phyloP scores from a whole-genome alignment of 1,140 invertebrate species.

The Trichonephila clavata region DNA sequence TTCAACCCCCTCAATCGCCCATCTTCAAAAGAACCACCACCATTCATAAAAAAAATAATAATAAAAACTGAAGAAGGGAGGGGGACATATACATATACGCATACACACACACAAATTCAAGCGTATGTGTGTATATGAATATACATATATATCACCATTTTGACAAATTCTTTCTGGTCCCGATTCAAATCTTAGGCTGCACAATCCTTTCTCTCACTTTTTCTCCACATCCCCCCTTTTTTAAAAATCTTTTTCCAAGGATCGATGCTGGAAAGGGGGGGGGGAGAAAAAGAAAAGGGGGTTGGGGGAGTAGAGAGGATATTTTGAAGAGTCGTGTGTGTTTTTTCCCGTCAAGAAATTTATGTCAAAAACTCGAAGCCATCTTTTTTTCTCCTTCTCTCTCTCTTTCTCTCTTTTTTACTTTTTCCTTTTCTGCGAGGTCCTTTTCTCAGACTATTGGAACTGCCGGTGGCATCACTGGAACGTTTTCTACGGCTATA shows the following conservation, averaged over 20 bases:
- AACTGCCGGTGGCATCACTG: constrained; percentile 9
- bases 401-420: constrained; percentile 2
- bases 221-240: neutral
- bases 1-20: constrained; percentile 33
- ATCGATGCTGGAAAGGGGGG: constrained; percentile 18
- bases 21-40: constrained; percentile 24
- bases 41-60: neutral
- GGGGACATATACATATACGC: neutral
- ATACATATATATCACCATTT: constrained; percentile 46
- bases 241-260: constrained; percentile 31
- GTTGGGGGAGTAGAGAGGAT: neutral
- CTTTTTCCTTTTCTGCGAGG: neutral
- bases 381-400: constrained; percentile 39
- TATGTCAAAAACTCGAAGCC: constrained; percentile 72
- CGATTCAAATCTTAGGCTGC: constrained; percentile 63
- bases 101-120: neutral
- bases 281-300: neutral
- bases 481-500: constrained; percentile 4
- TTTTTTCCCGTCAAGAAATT: constrained; percentile 74
- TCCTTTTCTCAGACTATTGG: constrained; percentile 35
- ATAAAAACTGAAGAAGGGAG: neutral
- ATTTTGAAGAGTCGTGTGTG: constrained; percentile 72
- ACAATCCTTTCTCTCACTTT: constrained; percentile 25
- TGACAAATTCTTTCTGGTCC: constrained; percentile 62
- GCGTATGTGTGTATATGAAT: constrained; percentile 4